phyloP scores from a whole-genome alignment of 2,113 vertebrate species.

The Rhinolophus sinicus region DNA sequence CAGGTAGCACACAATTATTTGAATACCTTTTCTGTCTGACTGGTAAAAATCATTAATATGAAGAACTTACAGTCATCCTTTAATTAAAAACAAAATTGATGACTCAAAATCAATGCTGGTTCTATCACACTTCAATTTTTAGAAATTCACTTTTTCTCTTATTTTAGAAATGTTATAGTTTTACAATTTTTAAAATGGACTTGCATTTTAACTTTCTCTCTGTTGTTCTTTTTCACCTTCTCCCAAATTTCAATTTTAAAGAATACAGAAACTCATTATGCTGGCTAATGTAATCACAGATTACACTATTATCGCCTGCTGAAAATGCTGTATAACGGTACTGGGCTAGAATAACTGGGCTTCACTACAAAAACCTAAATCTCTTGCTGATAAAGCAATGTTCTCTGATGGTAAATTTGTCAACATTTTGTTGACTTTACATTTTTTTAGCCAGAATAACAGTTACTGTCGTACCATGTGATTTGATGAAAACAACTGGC shows the following conservation, averaged over 20 bases:
- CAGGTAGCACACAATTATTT: neutral
- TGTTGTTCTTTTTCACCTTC: slow-evolving; percentile 45
- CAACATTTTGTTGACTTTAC: slow-evolving; percentile 65
- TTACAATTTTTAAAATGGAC: slow-evolving; percentile 4
- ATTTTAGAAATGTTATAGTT: slow-evolving; percentile 20
- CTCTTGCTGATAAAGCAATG: slow-evolving; percentile 76
- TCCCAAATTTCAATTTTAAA: slow-evolving; percentile 39
- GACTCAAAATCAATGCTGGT: neutral
- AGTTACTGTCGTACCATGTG: neutral
- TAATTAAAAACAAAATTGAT: slow-evolving; percentile 44
- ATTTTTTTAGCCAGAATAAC: slow-evolving; percentile 64
- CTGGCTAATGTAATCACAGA: slow-evolving; percentile 56
- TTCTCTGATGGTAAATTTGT: slow-evolving; percentile 67
- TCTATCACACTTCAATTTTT: neutral
- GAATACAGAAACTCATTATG: neutral
- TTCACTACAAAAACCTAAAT: slow-evolving; percentile 56
- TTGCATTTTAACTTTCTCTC: slow-evolving; percentile 37
- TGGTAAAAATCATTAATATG: neutral
- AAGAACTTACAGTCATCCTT: neutral
- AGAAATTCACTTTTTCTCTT: slow-evolving; percentile 22
- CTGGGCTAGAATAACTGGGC: slow-evolving; percentile 49
- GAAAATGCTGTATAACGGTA: slow-evolving; percentile 69
- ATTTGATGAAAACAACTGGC: slow-evolving; percentile 21
- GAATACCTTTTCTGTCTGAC: neutral
- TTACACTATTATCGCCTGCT: slow-evolving; percentile 42